These are phyloP conservation scores for Alethe castanea DNA, from an alignment of 2,113 vertebrate species.

Conservation along the genomic window DNA sequence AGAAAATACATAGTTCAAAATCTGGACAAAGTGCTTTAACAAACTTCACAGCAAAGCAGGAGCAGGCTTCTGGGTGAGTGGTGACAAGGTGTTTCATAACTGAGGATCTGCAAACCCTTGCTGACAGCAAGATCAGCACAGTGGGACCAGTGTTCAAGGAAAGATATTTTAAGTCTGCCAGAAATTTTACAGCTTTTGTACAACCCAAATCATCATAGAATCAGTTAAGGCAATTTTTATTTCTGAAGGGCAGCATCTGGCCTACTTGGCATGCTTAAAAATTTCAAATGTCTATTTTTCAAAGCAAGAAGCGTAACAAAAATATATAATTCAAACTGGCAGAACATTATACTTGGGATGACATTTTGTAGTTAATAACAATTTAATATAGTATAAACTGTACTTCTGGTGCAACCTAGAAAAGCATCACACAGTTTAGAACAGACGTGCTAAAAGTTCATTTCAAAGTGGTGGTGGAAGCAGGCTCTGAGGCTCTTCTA, in stretches of 20 bases:
- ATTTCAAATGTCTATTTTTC: background rate
- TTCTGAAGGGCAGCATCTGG: constrained; percentile 57
- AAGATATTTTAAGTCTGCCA: constrained; percentile 52
- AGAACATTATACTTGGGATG: background rate
- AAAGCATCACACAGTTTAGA: background rate
- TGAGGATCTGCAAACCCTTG: background rate
- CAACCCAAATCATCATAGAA: background rate
- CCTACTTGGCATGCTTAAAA: constrained; percentile 8
- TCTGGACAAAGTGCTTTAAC: background rate
- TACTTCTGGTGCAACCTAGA: constrained; percentile 6
- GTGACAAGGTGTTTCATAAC: constrained; percentile 59
- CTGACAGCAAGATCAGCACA: constrained; percentile 51
- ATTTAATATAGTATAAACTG: background rate
- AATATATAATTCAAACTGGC: background rate
- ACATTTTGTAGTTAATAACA: constrained; percentile 3
- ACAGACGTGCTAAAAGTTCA: background rate
- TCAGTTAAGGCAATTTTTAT: constrained; percentile 35
- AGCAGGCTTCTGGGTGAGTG: constrained; percentile 10
- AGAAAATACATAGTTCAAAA: constrained; percentile 19
- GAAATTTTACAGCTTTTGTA: constrained; percentile 10
- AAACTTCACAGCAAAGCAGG: background rate
- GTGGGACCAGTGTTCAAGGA: constrained; percentile 5
- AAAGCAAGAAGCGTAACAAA: constrained; percentile 30
- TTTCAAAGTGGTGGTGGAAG: background rate
- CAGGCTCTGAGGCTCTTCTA: background rate